Conservation (phyloP, 2,888 invertebrate genomes). For the Volucella inanis region DNA sequence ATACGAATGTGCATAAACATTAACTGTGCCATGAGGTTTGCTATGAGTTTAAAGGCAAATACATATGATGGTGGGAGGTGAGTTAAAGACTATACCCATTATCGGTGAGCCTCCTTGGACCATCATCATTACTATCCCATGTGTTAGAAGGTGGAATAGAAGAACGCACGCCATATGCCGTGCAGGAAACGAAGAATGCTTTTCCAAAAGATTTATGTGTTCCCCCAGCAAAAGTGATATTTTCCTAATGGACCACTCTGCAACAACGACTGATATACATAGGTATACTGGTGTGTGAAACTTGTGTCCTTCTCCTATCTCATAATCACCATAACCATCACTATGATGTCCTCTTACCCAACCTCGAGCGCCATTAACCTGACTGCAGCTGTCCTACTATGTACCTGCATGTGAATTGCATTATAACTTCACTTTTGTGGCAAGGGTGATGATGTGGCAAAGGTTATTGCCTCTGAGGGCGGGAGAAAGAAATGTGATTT, state of each 20-base stretch:
- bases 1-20: constrained; percentile 39
- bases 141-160: not conserved
- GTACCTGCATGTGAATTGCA: constrained; percentile 54
- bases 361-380: not conserved
- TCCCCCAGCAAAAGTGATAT: constrained; percentile 42
- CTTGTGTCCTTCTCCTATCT: constrained; percentile 1
- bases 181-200: constrained; percentile 24
- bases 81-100: constrained; percentile 3
- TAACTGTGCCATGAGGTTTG: constrained; percentile 48
- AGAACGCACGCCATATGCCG: constrained; percentile 23
- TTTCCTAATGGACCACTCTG: constrained; percentile 62
- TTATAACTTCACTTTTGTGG: constrained; percentile 55
- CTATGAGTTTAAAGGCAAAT: constrained; percentile 23
- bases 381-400: constrained; percentile 8
- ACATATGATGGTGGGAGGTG: not conserved
- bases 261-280: constrained; percentile 5
- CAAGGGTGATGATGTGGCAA: constrained; percentile 3
- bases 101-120: constrained; percentile 26
- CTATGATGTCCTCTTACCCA: constrained; percentile 39
- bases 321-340: constrained; percentile 37
- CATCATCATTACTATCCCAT: constrained; percentile 4
- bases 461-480: not conserved
- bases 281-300: constrained; percentile 15
- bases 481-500: constrained; percentile 59
- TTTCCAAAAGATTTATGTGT: constrained; percentile 50